phyloP scores from a whole-genome alignment of 2,113 vertebrate genomes.

The Callithrix jacchus region DNA sequence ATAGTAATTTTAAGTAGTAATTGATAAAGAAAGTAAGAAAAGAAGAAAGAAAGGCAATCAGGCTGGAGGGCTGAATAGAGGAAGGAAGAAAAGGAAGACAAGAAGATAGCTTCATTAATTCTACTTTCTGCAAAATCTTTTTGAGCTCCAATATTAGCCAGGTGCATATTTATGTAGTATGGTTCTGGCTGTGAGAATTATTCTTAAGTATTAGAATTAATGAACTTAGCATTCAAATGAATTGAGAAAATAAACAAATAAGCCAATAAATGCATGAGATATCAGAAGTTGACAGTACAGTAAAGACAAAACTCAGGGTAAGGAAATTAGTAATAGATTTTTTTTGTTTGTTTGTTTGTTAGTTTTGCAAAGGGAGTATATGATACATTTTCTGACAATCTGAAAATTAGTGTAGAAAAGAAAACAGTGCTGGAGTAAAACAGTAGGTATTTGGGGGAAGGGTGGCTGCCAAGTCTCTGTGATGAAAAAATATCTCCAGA shows the following conservation, averaged over 20 bases:
- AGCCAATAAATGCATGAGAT: not conserved
- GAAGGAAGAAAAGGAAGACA: not conserved
- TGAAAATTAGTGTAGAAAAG: not conserved
- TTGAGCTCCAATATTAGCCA: not conserved
- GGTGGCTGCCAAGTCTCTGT: not conserved
- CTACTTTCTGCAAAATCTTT: not conserved
- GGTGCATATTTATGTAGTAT: not conserved
- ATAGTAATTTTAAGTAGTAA: too few species aligned
- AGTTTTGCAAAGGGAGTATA: not conserved
- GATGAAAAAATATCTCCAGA: not conserved
- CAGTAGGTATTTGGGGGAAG: not conserved
- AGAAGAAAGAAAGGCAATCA: not conserved
- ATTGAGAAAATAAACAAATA: not conserved
- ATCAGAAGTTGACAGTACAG: not conserved
- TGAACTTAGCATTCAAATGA: not conserved
- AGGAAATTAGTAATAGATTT: not conserved
- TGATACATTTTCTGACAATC: not conserved
- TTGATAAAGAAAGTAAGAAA: not conserved
- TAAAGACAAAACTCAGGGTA: not conserved
- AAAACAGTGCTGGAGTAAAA: not conserved
- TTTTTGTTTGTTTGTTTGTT: too few species aligned
- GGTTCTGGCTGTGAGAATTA: not conserved
- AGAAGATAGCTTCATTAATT: not conserved
- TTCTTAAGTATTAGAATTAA: not conserved
- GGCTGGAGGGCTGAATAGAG: not conserved